phyloP scores from a whole-genome alignment of 2,888 invertebrate species.

The Ochropleura plecta region DNA sequence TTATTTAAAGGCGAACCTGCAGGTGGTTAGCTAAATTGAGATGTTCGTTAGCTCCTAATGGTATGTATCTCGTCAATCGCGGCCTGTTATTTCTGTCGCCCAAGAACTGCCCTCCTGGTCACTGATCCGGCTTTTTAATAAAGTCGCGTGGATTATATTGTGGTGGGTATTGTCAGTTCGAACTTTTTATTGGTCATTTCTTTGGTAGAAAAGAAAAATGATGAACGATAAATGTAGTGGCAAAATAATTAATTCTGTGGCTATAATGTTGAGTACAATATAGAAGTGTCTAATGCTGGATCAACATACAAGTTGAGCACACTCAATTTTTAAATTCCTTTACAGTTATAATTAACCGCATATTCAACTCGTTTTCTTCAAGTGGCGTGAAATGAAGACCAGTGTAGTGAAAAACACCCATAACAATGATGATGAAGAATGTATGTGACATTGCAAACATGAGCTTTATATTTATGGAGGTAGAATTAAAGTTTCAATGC shows the following conservation, averaged over 20 bases:
- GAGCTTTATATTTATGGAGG: background rate
- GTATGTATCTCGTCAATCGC: slow-evolving; percentile 83
- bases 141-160: slow-evolving; percentile 56
- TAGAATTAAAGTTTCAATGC: no score
- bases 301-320: background rate
- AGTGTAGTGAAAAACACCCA: no score
- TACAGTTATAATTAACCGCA: background rate
- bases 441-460: background rate
- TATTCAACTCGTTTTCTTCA: no score
- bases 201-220: background rate
- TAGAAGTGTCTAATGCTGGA: background rate
- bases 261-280: background rate
- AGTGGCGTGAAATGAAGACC: no score
- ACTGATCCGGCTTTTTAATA: slow-evolving; percentile 65
- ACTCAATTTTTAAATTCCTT: background rate
- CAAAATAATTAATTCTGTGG: background rate
- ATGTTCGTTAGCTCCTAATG: slow-evolving; percentile 85
- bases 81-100: slow-evolving; percentile 80
- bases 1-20: slow-evolving; percentile 70
- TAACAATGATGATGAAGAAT: no score
- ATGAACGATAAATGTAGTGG: background rate
- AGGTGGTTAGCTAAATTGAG: slow-evolving; percentile 84
- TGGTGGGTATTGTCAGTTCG: slow-evolving; percentile 34
- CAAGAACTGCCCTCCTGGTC: slow-evolving; percentile 66
- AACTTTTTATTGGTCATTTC: slow-evolving; percentile 6